Evolutionary conservation across 2,113 vertebrate genomes (phyloP).

Genomic region (Larimichthys polyactis): DNA sequence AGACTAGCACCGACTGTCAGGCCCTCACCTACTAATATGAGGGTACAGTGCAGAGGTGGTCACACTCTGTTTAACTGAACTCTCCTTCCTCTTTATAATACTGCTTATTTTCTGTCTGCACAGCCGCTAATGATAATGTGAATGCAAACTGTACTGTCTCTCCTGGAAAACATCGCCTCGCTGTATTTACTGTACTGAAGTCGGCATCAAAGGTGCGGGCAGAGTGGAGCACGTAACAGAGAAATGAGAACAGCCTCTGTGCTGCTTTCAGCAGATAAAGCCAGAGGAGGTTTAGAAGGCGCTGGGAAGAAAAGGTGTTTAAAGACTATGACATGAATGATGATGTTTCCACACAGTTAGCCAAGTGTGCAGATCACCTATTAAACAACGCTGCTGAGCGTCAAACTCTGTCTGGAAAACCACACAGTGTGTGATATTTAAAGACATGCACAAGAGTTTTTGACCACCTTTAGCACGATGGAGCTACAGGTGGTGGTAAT

Average conservation of each 20-base stretch:
- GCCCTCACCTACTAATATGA: conserved; percentile 31
- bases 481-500: too few species aligned
- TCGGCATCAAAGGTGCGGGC: background rate
- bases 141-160: background rate
- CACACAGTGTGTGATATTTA: too few species aligned
- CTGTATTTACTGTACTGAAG: background rate
- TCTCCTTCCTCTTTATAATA: conserved; percentile 37
- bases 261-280: background rate
- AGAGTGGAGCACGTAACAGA: background rate
- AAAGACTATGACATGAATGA: background rate
- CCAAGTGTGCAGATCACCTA: background rate
- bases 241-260: background rate
- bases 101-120: conserved; percentile 53
- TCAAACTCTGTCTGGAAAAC: too few species aligned
- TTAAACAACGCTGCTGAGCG: too few species aligned
- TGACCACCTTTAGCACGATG: too few species aligned
- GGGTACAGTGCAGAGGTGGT: conserved; percentile 28
- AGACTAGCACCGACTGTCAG: conserved; percentile 42
- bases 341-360: background rate
- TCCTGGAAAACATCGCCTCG: conserved; percentile 25
- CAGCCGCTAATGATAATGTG: conserved; percentile 32
- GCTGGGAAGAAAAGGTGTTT: background rate
- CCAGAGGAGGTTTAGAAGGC: background rate
- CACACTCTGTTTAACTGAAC: conserved; percentile 33
- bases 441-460: too few species aligned